phyloP scores from a whole-genome alignment of 2,113 vertebrate genomes.

The Peromyscus californicus region DNA sequence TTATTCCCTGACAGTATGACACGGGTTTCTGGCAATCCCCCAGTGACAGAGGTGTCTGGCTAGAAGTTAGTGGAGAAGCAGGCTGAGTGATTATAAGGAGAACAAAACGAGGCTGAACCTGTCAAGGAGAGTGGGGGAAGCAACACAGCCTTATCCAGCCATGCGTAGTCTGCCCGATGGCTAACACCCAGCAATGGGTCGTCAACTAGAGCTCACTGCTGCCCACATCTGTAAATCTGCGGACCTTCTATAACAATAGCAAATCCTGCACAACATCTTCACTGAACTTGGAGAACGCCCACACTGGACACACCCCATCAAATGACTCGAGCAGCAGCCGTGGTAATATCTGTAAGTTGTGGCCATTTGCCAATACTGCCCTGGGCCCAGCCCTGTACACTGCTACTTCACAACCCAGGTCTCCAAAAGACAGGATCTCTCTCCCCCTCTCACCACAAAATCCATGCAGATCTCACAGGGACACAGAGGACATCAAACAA shows the following conservation, averaged over 20 bases:
- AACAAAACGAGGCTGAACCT: constrained; percentile 32
- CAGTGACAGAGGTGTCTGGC: neutral
- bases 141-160: neutral
- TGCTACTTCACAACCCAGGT: neutral
- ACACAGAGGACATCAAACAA: neutral
- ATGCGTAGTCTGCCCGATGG: neutral
- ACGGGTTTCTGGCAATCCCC: neutral
- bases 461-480: neutral
- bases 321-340: neutral
- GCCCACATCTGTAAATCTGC: neutral
- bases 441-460: neutral
- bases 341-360: neutral
- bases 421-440: neutral
- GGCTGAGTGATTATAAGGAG: neutral
- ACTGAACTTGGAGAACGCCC: neutral
- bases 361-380: neutral
- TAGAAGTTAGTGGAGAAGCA: constrained; percentile 38
- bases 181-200: neutral
- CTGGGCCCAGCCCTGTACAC: neutral
- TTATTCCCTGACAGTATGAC: neutral
- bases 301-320: neutral
- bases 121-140: neutral
- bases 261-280: neutral
- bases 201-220: neutral
- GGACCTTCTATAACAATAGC: neutral